Base-by-base conservation (phyloP, 2,888 invertebrate genomes). In the Neuroscelio doddi region DNA sequence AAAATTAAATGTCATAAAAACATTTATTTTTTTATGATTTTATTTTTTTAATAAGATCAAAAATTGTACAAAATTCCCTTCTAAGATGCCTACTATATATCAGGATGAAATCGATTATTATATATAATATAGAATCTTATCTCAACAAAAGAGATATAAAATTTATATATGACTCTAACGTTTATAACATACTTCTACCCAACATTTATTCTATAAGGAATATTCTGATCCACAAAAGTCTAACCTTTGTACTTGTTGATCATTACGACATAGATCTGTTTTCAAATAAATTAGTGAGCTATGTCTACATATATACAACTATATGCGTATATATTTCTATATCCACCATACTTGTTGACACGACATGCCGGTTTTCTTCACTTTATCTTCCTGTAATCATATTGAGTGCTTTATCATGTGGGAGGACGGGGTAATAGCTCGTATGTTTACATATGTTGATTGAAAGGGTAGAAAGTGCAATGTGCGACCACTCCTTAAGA, bases 341-440 rank as follows among this genome's bases (percentile, higher is more conserved):
- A n/a, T n/a, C n/a, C 26, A 30, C 27, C 14, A 27, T 39, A 26
- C 39, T n/a, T 51, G 44, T 51, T 55, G 55, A 61, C 65, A 49
- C 30, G 38, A 14, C 55, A 45, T 17, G 34, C 41, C 51, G 39
- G 39, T 27, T 64, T 38, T 61, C 56, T 42, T 46, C 16, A 14
- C 27, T 41, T 41, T 59, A 52, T 52, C 55, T 42, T 42, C 21
- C 24, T 45, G 34, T 58, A 62, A 66, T 62, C 53, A 49, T 42
- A 57, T 53, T 62, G 41, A 64, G 62, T 66, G 53, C 57, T 56
- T 52, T 49, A 64, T 59, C 53, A 66, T 39, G 41, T 21, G 61
- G 45, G 51, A 52, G 47, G 51, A 61, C 32, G 57, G 61, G 51
- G 52, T 59, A 64, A 57, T 63, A 42, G 51, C 29, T 45, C 46